phyloP scores from a whole-genome alignment of 2,888 invertebrate genomes.

The Standfussiana lucernea region DNA sequence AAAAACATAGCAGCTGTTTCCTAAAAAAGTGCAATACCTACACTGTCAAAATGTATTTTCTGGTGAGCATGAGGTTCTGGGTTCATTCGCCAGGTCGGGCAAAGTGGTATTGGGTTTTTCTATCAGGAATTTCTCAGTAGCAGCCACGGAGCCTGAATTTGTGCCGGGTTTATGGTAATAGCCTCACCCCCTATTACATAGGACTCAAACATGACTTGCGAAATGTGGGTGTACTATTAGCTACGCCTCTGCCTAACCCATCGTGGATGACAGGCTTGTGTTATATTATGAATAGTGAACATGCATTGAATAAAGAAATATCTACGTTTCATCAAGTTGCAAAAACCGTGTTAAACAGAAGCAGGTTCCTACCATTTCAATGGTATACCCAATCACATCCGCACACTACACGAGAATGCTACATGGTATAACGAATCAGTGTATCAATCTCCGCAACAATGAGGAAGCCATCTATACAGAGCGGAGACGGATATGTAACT shows the following conservation, averaged over 20 bases:
- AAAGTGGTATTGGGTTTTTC: not conserved
- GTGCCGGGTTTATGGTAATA: not conserved
- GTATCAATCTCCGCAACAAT: slow-evolving; percentile 37
- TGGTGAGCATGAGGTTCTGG: not conserved
- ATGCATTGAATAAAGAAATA: not conserved
- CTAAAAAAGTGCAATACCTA: too few species aligned
- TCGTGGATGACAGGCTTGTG: not conserved
- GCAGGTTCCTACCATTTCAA: not conserved
- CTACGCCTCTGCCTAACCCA: not conserved
- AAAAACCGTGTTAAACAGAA: not conserved
- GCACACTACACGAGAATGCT: not conserved
- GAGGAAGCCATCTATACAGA: slow-evolving; percentile 30
- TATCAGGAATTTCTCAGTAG: not conserved
- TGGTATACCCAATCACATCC: not conserved
- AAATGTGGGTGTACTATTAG: not conserved
- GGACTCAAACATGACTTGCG: not conserved
- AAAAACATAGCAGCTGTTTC: too few species aligned
- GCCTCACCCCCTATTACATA: not conserved
- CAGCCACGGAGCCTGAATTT: not conserved
- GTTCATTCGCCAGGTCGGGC: not conserved
- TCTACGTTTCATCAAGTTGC: not conserved
- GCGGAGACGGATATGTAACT: slow-evolving; percentile 36
- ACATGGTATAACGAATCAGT: slow-evolving; percentile 18
- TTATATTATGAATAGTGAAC: not conserved
- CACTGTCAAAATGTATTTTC: too few species aligned